Base-by-base conservation (phyloP, 64 coral and sea anemone species). In the Stichodactyla mertensii region DNA sequence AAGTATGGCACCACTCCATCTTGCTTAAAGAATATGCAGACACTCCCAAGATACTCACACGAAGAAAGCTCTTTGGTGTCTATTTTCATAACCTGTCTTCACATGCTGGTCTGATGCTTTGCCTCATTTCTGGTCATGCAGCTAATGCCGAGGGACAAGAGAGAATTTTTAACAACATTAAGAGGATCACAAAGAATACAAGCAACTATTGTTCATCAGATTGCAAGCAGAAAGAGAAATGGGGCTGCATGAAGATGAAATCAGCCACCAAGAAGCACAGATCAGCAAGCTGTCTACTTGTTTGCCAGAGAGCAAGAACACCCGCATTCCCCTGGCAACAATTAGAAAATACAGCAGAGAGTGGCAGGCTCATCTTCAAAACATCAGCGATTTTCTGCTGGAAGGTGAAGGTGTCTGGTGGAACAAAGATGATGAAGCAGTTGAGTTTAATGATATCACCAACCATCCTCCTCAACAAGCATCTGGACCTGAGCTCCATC, bases 51-150 rank as follows among this genome's bases (percentile, higher is more conserved):
- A 89, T 83, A 61, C 77, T 87, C 54, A 94, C 88, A 54, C 13
- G 13, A 52, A 86, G 92, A 36, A 94, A 94, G 71, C 60, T 94
- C 6, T 90, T 89, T 90, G 88, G 92, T n/a, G 88, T 57, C 28
- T 90, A 94, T 22, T 90, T 87, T 26, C 80, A 91, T 79, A 77
- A 87, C 54, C 55, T 94, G 19, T 60, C 55, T 54, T 7, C 85
- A 6, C 92, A 91, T 79, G 89, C 88, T 18, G 55, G 77, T 1
- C 13, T 77, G 27, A 74, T 61, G 45, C 56, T 80, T 6, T 54
- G 89, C 20, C 57, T 91, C 57, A 59, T 88, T 16, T 88, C 77
- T 27, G 87, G 87, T 22, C 71, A 81, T 60, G 55, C 88, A 54
- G 60, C 59, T 20, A 89, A 83, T 89, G 88, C 88, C 16, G 88